Evolutionary conservation across 2,797 vertebrate genomes (phyloP).

Genomic region (Girardinus metallicus): DNA sequence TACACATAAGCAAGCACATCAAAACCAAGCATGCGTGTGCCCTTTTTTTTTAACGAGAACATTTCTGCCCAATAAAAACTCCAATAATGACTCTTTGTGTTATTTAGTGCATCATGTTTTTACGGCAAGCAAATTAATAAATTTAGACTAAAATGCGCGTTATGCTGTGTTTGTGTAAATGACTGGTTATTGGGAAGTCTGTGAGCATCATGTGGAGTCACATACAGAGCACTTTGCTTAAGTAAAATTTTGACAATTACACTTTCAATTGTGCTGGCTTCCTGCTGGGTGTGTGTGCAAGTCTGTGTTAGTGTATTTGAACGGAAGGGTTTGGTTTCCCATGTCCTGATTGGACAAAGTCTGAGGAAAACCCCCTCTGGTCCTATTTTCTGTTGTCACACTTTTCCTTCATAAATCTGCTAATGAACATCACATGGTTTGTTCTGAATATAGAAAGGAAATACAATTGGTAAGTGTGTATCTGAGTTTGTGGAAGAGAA

Average conservation of each 20-base stretch:
- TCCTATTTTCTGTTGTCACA: conserved; percentile 55
- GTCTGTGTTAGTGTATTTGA: conserved; percentile 38
- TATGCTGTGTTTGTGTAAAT: conserved; percentile 17
- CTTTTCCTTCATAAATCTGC: conserved; percentile 55
- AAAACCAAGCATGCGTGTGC: conserved; percentile 16
- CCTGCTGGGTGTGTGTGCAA: conserved; percentile 33
- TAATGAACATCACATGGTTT: conserved; percentile 55
- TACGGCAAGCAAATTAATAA: conserved; percentile 34
- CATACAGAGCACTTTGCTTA: conserved; percentile 44
- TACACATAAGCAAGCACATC: conserved; percentile 19
- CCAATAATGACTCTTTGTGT: conserved; percentile 42
- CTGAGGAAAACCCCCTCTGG: conserved; percentile 59
- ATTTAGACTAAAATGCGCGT: conserved; percentile 36
- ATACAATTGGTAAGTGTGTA: neutral
- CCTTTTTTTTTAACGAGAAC: conserved; percentile 36
- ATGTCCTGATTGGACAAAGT: conserved; percentile 71
- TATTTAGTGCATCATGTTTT: conserved; percentile 24
- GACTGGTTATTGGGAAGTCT: conserved; percentile 18
- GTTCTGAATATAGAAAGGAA: conserved; percentile 20
- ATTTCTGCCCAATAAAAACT: conserved; percentile 24
- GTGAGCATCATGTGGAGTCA: conserved; percentile 43
- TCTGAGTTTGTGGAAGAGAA: neutral
- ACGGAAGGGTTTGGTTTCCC: conserved; percentile 77
- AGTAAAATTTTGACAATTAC: conserved; percentile 54
- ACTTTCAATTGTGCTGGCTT: conserved; percentile 44